A percentile compares a stretch with the other conserved stretches of the same genome.
Evolutionary conservation across 2,113 vertebrate genomes (phyloP).

Genomic region (Clarias magur): DNA sequence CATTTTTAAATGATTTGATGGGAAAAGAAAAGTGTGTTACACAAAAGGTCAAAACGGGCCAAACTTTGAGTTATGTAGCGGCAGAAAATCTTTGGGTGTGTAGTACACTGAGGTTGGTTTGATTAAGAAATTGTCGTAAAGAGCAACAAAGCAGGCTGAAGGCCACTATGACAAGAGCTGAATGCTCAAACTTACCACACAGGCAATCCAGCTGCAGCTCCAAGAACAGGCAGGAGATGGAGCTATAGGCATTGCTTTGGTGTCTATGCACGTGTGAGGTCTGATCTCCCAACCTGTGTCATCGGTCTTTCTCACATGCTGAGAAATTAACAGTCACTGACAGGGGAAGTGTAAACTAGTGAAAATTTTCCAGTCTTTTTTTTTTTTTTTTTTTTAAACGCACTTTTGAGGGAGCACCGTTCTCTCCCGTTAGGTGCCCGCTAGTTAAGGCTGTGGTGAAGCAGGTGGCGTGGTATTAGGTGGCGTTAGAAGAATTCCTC

Average conservation of each 20-base stretch:
- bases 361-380: background rate
- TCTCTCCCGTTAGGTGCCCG: background rate
- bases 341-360: conserved; percentile 1
- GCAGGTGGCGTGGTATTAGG: conserved; percentile 50
- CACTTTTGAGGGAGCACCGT: background rate
- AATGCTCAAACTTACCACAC: background rate
- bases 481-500: conserved; percentile 55
- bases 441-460: conserved; percentile 52
- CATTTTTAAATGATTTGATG: background rate
- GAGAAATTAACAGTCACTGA: background rate
- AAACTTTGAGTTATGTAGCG: background rate
- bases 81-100: conserved; percentile 16
- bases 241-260: conserved; percentile 16
- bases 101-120: background rate
- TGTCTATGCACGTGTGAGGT: background rate
- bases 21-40: background rate
- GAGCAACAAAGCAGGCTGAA: conserved; percentile 7
- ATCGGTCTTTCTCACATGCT: background rate
- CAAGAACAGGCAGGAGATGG: conserved; percentile 34
- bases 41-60: background rate
- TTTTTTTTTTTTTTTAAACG: background rate
- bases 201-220: conserved; percentile 1
- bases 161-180: conserved; percentile 27
- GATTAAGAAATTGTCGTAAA: background rate
- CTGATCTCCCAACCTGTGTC: background rate